A percentile compares a stretch with the other conserved stretches of the same genome.
phyloP scores from a whole-genome alignment of 2,888 invertebrate species.

The Tenodera sinensis region DNA sequence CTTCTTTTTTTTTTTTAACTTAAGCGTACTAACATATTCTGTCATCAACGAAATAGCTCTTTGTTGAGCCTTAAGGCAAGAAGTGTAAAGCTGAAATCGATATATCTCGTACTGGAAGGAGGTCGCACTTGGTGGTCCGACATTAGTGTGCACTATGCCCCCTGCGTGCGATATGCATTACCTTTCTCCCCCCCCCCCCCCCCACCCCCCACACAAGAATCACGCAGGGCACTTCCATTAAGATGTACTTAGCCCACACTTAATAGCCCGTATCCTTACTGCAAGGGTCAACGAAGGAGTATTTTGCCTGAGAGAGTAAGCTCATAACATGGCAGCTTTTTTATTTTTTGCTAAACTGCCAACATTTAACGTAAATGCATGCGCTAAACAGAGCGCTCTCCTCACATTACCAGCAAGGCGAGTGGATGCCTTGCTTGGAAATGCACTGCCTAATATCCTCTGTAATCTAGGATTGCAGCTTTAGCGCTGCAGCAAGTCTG shows the following conservation, averaged over 20 bases:
- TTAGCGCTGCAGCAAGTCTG: no score
- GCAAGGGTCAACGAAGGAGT: background rate
- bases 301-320: background rate
- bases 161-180: background rate
- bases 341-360: background rate
- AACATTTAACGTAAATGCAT: background rate
- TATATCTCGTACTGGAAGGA: background rate
- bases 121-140: background rate
- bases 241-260: background rate
- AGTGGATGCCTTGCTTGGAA: background rate
- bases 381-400: background rate
- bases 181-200: background rate
- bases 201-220: background rate
- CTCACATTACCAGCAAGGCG: background rate
- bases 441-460: no score
- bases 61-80: background rate
- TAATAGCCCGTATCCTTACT: background rate
- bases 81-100: background rate
- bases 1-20: no score
- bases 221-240: background rate
- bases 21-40: background rate
- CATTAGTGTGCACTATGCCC: background rate
- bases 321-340: background rate
- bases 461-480: no score
- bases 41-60: background rate